Conservation (phyloP, 2,113 vertebrate genomes). For the Tricholaema leucomelas region DNA sequence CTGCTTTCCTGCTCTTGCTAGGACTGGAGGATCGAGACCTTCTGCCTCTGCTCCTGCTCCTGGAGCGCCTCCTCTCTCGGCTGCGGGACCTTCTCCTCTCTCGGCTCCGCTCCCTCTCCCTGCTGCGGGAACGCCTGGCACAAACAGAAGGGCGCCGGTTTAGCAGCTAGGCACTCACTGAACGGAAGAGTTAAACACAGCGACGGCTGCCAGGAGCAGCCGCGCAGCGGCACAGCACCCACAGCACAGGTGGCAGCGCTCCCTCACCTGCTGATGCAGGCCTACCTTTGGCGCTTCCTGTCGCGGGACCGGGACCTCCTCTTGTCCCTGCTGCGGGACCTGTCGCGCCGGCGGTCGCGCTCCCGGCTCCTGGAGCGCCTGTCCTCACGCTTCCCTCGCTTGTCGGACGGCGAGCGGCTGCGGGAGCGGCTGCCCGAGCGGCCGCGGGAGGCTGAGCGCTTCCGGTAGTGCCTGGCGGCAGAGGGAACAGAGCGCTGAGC, state of each 20-base stretch:
- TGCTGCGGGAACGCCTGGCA: constrained; percentile 87
- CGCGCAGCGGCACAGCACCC: no score
- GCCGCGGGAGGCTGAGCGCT: constrained; percentile 88
- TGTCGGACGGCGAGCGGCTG: constrained; percentile 92
- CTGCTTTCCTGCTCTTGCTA: constrained; percentile 86
- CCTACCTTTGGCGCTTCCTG: constrained; percentile 88
- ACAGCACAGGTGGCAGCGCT: no score
- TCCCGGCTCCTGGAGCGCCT: constrained; percentile 82
- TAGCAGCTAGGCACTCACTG: not conserved
- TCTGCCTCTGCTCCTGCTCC: constrained; percentile 85
- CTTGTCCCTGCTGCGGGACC: constrained; percentile 91
- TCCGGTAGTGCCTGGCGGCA: constrained; percentile 88
- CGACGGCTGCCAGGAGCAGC: no score
- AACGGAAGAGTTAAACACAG: no score
- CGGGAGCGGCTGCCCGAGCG: constrained; percentile 90
- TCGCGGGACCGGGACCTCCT: constrained; percentile 92
- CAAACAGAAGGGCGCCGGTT: not conserved
- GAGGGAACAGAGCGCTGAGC: not conserved
- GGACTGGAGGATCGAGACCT: constrained; percentile 87
- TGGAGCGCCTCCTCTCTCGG: constrained; percentile 85
- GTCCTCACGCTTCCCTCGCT: constrained; percentile 91
- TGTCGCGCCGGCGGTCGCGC: constrained; percentile 79
- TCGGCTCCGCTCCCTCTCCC: constrained; percentile 80
- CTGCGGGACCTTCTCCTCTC: constrained; percentile 89
- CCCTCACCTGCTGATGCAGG: no score